phyloP scores from a whole-genome alignment of 2,113 vertebrate genomes.

The Apteryx mantelli region DNA sequence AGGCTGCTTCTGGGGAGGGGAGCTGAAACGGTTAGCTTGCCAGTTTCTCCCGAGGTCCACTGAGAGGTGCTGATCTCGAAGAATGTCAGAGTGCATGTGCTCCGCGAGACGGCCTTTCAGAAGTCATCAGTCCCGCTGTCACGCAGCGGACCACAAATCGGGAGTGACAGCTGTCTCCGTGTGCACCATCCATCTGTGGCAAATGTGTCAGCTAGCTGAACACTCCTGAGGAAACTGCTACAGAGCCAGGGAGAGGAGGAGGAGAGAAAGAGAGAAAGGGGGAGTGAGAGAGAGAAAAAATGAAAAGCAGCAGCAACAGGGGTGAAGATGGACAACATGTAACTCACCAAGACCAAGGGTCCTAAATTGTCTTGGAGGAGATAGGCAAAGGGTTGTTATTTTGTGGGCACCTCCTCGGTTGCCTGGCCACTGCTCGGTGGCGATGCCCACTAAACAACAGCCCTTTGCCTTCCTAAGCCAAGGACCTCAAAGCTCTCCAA shows the following conservation, averaged over 20 bases:
- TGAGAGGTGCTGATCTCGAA: conserved; percentile 67
- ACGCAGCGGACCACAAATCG: conserved; percentile 78
- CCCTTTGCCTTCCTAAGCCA: not conserved
- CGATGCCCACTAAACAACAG: not conserved
- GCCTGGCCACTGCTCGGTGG: accelerated
- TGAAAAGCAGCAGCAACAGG: not conserved
- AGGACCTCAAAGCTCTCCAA: not conserved
- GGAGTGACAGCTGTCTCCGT: conserved; percentile 87
- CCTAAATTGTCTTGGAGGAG: not conserved
- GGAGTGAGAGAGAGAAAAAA: not conserved
- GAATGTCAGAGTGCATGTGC: conserved; percentile 87
- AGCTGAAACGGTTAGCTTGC: conserved; percentile 50
- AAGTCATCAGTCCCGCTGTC: conserved; percentile 86
- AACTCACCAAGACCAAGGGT: not conserved
- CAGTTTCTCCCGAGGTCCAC: conserved; percentile 83
- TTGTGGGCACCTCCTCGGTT: not conserved
- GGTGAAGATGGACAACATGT: not conserved
- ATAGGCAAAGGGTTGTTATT: not conserved
- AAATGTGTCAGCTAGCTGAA: conserved; percentile 88
- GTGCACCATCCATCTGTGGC: conserved; percentile 89
- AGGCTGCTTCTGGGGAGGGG: conserved; percentile 76
- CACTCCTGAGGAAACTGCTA: conserved; percentile 73
- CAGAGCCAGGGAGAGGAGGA: conserved; percentile 43
- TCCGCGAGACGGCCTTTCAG: conserved; percentile 82
- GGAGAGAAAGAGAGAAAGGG: conserved; percentile 54